Evolutionary conservation across 2,113 vertebrate genomes (phyloP), one percentile per base, ranked within the genome.

Genomic region (Tonatia bakeri): DNA sequence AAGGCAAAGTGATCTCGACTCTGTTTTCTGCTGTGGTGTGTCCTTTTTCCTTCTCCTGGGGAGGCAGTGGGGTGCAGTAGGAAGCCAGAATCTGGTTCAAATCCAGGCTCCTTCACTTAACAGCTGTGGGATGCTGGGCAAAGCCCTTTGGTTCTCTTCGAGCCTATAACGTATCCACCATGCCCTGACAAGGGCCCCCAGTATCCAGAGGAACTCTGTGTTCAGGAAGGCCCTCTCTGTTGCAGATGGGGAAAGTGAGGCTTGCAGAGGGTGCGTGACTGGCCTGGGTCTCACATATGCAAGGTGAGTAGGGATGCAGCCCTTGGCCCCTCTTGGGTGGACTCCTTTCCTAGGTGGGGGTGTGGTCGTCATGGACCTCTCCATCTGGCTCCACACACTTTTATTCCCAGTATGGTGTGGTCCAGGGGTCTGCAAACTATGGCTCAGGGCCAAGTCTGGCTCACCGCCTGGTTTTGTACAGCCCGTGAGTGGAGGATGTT

Each of bases 1-100:
- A 9, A 9, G 45, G 14, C 59, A 9, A n/a, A 64, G 47, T 45
- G 20, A 0, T 40, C 87, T 22, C 24, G 0, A 33, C 1, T 0
- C 45, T 13, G 31, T 19, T 0, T 10, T 14, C 40, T 26, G 56
- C 36, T 7, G 26, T 12, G 61, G 54, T 3, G 7, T 17, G 40
- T 31, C 14, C 7, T 38, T 59, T 22, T 64, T 73, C 47, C 36
- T 61, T 61, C 86, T 65, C 22, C 0, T 0, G 0, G 17, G n/a
- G 38, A 72, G 16, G 61, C 2, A 13, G 72, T 6, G 14, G 77
- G 76, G 31, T 9, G 38, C 2, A 0, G 38, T 0, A 14, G 64
- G 15, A 54, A 38, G 14, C 65, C 56, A 43, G 80, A 31, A 59
- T 47, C 26, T 13, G 65, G 73, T 52, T 61, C 73, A n/a, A n/a